Percentiles rank a stretch among this genome's conserved stretches.
phyloP scores from a whole-genome alignment of 2,888 invertebrate species.

The Gerris lacustris region DNA sequence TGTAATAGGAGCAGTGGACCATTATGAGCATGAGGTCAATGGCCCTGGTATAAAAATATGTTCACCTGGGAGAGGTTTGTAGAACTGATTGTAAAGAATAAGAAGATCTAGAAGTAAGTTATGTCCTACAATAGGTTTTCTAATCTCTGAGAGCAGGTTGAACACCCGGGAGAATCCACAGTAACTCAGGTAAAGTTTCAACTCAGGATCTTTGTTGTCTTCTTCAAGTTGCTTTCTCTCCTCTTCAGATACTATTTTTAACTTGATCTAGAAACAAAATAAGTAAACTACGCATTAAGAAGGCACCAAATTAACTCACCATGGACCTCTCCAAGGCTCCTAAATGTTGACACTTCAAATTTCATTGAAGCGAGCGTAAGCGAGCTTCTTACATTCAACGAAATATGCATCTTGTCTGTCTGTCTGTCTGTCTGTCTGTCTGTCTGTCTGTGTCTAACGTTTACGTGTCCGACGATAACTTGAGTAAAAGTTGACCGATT shows the following conservation, averaged over 20 bases:
- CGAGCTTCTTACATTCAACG: too few species aligned
- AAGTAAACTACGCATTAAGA: neutral
- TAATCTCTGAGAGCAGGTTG: conserved; percentile 43
- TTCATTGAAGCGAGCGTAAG: too few species aligned
- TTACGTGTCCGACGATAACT: too few species aligned
- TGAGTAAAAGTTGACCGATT: too few species aligned
- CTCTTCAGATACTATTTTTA: conserved; percentile 35
- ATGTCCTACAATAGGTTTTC: conserved; percentile 65
- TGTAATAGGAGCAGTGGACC: too few species aligned
- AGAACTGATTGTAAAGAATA: conserved; percentile 58
- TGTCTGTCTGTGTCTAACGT: too few species aligned
- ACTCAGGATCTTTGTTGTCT: conserved; percentile 31
- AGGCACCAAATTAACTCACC: too few species aligned
- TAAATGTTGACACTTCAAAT: too few species aligned
- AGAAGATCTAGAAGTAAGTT: conserved; percentile 59
- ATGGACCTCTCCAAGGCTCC: too few species aligned
- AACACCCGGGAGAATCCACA: conserved; percentile 58
- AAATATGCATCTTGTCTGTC: too few species aligned
- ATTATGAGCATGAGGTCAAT: too few species aligned
- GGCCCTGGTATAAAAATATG: conserved; percentile 11
- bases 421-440: too few species aligned
- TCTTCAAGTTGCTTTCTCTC: conserved; percentile 33
- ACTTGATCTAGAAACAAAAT: conserved; percentile 32
- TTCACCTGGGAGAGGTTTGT: conserved; percentile 51
- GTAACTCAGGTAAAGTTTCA: conserved; percentile 43